phyloP scores from a whole-genome alignment of 2,888 invertebrate genomes.

The Epsilonema sp. region DNA sequence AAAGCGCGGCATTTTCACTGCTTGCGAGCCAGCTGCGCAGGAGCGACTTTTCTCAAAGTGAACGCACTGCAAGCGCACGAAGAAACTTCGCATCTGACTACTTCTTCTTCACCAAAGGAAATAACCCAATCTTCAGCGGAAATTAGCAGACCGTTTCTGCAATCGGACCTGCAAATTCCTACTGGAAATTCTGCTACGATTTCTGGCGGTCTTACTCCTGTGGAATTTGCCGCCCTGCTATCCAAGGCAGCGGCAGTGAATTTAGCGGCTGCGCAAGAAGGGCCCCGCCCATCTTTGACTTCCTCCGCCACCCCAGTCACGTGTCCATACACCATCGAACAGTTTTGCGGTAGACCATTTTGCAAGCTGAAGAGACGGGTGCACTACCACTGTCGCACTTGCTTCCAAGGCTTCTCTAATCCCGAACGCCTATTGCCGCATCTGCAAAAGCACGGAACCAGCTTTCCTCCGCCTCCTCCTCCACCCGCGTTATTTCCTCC shows the following conservation, averaged over 20 bases:
- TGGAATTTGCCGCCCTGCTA: not conserved
- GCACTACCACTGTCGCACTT: slow-evolving; percentile 57
- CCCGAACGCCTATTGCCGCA: slow-evolving; percentile 47
- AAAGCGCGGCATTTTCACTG: slow-evolving; percentile 57
- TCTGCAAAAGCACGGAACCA: slow-evolving; percentile 43
- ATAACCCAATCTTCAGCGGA: no score
- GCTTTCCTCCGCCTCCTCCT: not conserved
- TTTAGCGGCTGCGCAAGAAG: no score
- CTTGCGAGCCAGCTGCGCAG: slow-evolving; percentile 44
- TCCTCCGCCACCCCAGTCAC: not conserved
- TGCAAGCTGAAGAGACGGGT: slow-evolving; percentile 56
- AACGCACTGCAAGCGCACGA: slow-evolving; percentile 6
- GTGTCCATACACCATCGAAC: slow-evolving; percentile 2
- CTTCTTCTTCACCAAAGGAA: no score
- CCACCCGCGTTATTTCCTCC: not conserved
- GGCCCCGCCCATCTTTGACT: no score
- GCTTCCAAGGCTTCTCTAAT: slow-evolving; percentile 57
- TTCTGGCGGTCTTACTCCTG: not conserved
- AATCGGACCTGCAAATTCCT: no score
- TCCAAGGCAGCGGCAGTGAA: no score
- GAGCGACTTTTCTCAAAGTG: slow-evolving; percentile 9
- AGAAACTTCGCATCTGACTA: no score
- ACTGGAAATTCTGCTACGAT: no score
- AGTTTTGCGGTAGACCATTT: slow-evolving; percentile 51
- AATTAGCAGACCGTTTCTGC: no score